Conservation (phyloP, 1,140 invertebrate species). For the Lanistes nyassanus region DNA sequence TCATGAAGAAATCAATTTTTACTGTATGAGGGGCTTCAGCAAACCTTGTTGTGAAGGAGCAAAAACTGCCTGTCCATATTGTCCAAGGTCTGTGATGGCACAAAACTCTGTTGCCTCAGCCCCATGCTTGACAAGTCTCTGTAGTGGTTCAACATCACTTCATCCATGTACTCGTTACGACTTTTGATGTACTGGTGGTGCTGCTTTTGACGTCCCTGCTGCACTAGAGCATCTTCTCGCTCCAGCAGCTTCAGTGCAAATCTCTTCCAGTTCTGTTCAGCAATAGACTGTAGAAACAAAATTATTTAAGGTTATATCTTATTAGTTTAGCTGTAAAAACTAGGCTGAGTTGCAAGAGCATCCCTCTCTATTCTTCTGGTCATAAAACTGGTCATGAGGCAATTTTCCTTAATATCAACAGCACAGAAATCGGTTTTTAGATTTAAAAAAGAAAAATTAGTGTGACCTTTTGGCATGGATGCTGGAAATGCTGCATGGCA, state of each 20-base stretch:
- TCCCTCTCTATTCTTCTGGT: too few relatives aligned
- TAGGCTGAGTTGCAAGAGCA: too few relatives aligned
- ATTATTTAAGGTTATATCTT: too few relatives aligned
- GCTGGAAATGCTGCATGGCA: too few relatives aligned
- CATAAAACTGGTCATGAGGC: too few relatives aligned
- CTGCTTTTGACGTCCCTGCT: conserved; percentile 39
- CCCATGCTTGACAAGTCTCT: conserved; percentile 40
- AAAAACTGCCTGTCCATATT: background rate
- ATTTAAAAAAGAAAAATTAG: too few relatives aligned
- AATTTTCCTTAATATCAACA: too few relatives aligned
- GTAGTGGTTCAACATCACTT: conserved; percentile 44
- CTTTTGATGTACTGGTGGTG: conserved; percentile 45
- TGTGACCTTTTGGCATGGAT: too few relatives aligned
- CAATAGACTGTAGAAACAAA: conserved; percentile 32
- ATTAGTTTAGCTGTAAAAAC: too few relatives aligned
- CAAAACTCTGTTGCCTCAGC: conserved; percentile 1
- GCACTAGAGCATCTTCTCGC: conserved; percentile 40
- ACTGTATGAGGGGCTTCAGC: background rate
- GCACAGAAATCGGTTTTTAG: too few relatives aligned
- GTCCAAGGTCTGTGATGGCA: background rate
- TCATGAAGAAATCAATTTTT: background rate
- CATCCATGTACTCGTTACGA: conserved; percentile 45
- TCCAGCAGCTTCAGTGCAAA: conserved; percentile 40
- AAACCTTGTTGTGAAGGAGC: conserved; percentile 16
- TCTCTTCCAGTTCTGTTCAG: conserved; percentile 47